Percentiles rank a stretch among this genome's conserved stretches.
Evolutionary conservation across 2,113 vertebrate genomes (phyloP).

Genomic region (Daphoenositta chrysoptera): DNA sequence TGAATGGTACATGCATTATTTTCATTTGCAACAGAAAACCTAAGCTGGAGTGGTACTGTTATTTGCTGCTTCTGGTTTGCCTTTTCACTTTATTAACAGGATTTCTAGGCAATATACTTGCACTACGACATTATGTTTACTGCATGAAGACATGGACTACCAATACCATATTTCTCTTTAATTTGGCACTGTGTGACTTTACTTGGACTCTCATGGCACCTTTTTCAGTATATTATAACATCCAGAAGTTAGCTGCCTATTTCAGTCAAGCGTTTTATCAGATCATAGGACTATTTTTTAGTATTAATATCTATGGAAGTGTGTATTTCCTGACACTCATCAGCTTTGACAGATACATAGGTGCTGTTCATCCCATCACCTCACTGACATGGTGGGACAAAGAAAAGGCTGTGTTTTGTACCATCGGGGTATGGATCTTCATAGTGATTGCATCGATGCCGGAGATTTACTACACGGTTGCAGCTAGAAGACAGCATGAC

Average conservation of each 20-base stretch:
- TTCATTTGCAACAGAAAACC: slow-evolving; percentile 64
- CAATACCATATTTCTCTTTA: slow-evolving; percentile 75
- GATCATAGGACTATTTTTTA: slow-evolving; percentile 74
- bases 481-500: neutral
- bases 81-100: slow-evolving; percentile 66
- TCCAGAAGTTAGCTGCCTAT: slow-evolving; percentile 16
- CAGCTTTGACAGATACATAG: slow-evolving; percentile 77
- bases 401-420: slow-evolving; percentile 70
- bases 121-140: slow-evolving; percentile 68
- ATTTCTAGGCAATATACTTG: slow-evolving; percentile 75
- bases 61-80: slow-evolving; percentile 69
- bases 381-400: slow-evolving; percentile 78
- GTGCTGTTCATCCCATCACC: slow-evolving; percentile 75
- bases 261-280: slow-evolving; percentile 65
- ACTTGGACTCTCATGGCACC: slow-evolving; percentile 78
- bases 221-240: slow-evolving; percentile 70
- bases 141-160: slow-evolving; percentile 64
- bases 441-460: slow-evolving; percentile 56
- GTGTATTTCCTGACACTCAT: slow-evolving; percentile 79
- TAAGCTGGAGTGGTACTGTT: slow-evolving; percentile 73
- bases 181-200: slow-evolving; percentile 77
- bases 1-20: slow-evolving; percentile 24
- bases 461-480: slow-evolving; percentile 65
- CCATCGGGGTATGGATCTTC: slow-evolving; percentile 60
- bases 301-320: slow-evolving; percentile 77